Base-by-base conservation (phyloP, 2,113 vertebrate genomes). In the Bolborhynchus lineola region DNA sequence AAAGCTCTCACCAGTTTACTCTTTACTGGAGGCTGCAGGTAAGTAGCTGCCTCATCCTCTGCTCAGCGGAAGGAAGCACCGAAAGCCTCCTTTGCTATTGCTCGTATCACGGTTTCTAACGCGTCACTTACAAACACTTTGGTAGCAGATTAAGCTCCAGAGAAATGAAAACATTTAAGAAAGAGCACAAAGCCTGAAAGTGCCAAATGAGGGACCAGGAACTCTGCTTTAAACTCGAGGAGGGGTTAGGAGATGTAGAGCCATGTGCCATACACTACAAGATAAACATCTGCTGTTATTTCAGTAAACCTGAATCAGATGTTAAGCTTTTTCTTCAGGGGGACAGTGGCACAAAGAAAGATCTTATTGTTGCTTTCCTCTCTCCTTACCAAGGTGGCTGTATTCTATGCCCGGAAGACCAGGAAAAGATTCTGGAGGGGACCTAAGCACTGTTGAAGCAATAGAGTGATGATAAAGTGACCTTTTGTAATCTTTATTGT, bases 251-350 rank as follows among this genome's bases (percentile, higher is more conserved):
- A 97, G 98, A 98, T 98, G 96, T 97, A 97, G 96, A 97, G 98
- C 98, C 98, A 97, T 97, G 89, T 98, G 98, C 98, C 98, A 98
- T 98, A 98, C 98, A 98, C 98, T 98, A 98, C 98, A 98, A 98
- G 97, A 98, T 97, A 98, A 98, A 98, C 98, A 98, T 98, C 98
- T 98, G 98, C 97, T 98, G 98, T 98, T 98, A 98, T 98, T 98
- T 97, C 98, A 97, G 97, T 94, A 99, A 98, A 98, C 98, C 95
- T 78, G 84, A 98, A 92, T 98, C 98, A 99, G 98, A 98, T 98
- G 98, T 98, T 94, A 83, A 52, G 91, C 83, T 96, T 93, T 88
- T 76, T 90, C 93, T 88, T 55, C n/a, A 24, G 67, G 86, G 92
- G 46, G 41, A 81, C 10, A 41, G 57, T 63, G 86, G 81, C 69